These are phyloP conservation scores for Vulpes vulpes DNA, from an alignment of 2,113 vertebrate genomes.

Conservation along the genomic window DNA sequence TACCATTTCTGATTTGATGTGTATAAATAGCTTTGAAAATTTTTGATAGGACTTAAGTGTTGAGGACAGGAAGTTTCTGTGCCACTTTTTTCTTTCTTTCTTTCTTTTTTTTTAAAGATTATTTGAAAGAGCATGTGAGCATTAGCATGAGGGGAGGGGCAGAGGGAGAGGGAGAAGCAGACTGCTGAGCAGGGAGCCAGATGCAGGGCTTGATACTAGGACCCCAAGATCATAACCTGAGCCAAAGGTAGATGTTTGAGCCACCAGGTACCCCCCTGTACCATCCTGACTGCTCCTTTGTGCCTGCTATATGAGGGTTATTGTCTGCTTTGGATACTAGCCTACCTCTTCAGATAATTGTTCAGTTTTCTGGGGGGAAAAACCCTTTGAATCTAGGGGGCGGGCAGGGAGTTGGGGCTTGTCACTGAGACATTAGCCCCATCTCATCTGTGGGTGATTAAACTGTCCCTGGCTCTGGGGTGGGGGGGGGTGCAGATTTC, in stretches of 20 bases:
- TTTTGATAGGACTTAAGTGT: neutral
- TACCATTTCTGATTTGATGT: neutral
- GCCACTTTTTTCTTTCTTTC: too few relatives aligned
- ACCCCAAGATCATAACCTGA: too few relatives aligned
- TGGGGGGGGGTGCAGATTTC: neutral
- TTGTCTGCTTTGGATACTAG: neutral
- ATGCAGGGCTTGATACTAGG: too few relatives aligned
- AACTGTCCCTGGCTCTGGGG: neutral
- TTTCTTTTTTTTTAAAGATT: too few relatives aligned
- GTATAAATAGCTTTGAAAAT: neutral
- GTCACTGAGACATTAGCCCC: neutral
- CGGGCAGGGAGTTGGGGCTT: neutral
- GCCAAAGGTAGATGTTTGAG: too few relatives aligned
- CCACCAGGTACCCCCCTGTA: too few relatives aligned
- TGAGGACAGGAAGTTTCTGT: neutral
- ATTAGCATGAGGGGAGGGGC: too few relatives aligned
- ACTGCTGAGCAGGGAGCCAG: too few relatives aligned
- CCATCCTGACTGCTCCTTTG: neutral
- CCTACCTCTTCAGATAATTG: neutral
- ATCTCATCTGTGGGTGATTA: neutral
- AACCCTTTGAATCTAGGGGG: neutral
- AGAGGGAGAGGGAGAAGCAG: too few relatives aligned
- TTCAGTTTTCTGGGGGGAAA: neutral
- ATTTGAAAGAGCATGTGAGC: too few relatives aligned
- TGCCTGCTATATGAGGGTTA: neutral